phyloP scores from a whole-genome alignment of 2,113 vertebrate genomes.

The Leucoraja erinaceus region DNA sequence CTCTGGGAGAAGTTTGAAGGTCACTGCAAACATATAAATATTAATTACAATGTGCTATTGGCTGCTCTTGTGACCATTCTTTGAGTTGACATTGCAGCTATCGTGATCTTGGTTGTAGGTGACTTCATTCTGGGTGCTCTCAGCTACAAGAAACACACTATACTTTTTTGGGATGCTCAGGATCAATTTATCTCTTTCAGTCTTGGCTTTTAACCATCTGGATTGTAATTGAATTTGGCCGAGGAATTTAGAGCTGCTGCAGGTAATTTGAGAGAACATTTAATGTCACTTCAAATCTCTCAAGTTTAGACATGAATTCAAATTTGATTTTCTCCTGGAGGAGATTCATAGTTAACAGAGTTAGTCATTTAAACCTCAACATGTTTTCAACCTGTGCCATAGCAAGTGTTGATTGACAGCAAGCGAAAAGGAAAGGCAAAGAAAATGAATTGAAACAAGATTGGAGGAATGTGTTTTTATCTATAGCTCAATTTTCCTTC shows the following conservation, averaged over 20 bases:
- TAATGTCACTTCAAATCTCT: conserved; percentile 25
- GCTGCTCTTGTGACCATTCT: background rate
- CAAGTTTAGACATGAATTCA: background rate
- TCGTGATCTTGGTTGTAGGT: background rate
- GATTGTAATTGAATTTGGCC: background rate
- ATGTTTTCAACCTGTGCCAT: no score
- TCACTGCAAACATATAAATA: background rate
- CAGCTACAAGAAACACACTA: background rate
- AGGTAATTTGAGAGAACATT: conserved; percentile 1
- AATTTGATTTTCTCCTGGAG: background rate
- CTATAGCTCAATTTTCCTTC: background rate
- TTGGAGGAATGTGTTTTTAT: background rate
- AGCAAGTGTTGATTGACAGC: background rate
- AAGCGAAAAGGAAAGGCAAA: background rate
- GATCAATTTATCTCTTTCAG: background rate
- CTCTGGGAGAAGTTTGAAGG: background rate
- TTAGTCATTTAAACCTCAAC: background rate
- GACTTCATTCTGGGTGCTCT: background rate
- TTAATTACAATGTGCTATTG: background rate
- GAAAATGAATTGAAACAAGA: conserved; percentile 9
- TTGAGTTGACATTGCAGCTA: background rate
- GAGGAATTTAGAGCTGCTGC: background rate
- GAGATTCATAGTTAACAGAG: conserved; percentile 12
- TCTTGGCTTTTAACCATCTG: background rate
- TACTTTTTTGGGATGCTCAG: background rate